phyloP scores from a whole-genome alignment of 2,113 vertebrate species.

The Glaucomys volans region DNA sequence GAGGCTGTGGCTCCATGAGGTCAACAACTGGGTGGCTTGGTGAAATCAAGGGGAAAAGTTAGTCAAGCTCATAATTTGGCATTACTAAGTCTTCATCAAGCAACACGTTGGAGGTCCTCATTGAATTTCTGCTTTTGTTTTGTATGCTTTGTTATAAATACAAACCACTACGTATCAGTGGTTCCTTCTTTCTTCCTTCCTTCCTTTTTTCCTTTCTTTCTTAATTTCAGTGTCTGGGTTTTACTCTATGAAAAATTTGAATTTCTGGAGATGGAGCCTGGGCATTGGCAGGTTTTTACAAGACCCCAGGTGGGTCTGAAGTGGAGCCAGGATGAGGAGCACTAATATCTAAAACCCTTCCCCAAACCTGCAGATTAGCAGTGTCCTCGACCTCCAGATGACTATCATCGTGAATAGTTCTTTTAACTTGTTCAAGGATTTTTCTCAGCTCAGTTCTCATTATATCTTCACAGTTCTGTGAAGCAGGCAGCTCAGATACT shows the following conservation, averaged over 20 bases:
- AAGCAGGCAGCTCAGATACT: not conserved
- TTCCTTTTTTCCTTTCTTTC: not conserved
- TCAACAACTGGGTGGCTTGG: constrained; percentile 45
- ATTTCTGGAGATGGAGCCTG: not conserved
- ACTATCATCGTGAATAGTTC: not conserved
- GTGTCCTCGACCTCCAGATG: not conserved
- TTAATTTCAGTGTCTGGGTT: not conserved
- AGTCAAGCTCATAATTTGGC: not conserved
- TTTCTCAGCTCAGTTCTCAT: not conserved
- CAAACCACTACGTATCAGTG: not conserved
- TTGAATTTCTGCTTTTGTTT: constrained; percentile 17
- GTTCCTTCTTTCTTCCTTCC: rapidly evolving
- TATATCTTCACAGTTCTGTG: not conserved
- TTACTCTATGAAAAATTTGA: not conserved
- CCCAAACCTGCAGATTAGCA: not conserved
- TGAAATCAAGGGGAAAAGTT: constrained; percentile 12
- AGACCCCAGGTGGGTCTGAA: not conserved
- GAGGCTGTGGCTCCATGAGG: constrained; percentile 48
- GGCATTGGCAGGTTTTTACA: not conserved
- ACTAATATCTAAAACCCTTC: not conserved
- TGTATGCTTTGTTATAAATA: constrained; percentile 10
- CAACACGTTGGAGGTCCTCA: not conserved
- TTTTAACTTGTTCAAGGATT: not conserved
- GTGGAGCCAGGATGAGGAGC: not conserved
- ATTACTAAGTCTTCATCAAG: constrained; percentile 7